A percentile compares a stretch with the other conserved stretches of the same genome.
These are phyloP conservation scores for Holotrichia oblita DNA, from an alignment of 1,140 invertebrate genomes.

Conservation along the genomic window DNA sequence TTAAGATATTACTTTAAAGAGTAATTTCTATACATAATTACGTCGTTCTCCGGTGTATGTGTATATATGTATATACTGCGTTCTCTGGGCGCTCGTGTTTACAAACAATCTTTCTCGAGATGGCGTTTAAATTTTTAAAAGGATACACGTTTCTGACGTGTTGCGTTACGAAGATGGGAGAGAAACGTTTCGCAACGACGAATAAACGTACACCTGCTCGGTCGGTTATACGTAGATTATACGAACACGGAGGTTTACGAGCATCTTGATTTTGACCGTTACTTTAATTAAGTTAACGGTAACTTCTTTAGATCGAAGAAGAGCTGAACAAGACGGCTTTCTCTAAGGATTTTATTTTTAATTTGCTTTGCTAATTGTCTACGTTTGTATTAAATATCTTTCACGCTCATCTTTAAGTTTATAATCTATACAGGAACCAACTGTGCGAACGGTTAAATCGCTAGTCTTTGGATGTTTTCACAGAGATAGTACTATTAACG, in stretches of 20 bases:
- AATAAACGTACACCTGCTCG: background rate
- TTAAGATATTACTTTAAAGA: slow-evolving; percentile 23
- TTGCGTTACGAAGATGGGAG: background rate
- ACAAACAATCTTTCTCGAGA: slow-evolving; percentile 36
- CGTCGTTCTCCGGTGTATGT: background rate
- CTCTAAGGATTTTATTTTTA: background rate
- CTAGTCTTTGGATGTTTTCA: no score
- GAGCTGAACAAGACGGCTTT: background rate
- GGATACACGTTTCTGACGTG: background rate
- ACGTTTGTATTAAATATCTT: background rate
- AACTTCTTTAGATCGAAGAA: background rate
- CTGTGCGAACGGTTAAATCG: no score
- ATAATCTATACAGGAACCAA: no score
- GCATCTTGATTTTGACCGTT: slow-evolving; percentile 26
- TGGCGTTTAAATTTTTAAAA: slow-evolving; percentile 33
- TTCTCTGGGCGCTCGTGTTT: background rate
- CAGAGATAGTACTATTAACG: no score
- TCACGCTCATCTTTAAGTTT: no score
- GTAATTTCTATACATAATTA: slow-evolving; percentile 30
- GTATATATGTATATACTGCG: background rate
- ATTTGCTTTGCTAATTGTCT: background rate
- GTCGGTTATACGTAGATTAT: background rate
- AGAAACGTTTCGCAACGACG: background rate
- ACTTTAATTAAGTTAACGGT: slow-evolving; percentile 25
- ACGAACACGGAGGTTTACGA: background rate